Conservation (phyloP, 2,113 vertebrate species). For the Dermatemys mawii region DNA sequence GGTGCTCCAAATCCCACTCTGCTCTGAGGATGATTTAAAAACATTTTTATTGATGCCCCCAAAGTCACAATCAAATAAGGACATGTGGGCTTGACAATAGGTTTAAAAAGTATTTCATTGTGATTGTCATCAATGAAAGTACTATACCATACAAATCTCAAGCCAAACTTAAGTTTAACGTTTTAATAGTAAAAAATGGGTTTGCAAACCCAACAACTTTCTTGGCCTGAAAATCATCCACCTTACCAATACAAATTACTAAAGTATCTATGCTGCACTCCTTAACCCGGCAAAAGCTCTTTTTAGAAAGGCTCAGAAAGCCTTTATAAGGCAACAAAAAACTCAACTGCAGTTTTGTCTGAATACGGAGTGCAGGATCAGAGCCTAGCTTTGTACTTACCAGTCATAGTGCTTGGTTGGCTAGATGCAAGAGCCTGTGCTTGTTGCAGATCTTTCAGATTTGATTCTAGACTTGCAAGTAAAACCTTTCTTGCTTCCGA, state of each 20-base stretch:
- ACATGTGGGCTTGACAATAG: too few species aligned
- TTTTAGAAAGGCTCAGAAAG: not conserved
- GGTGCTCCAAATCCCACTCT: too few species aligned
- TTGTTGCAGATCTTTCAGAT: not conserved
- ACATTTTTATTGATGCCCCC: too few species aligned
- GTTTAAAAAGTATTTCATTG: too few species aligned
- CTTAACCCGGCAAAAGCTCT: not conserved
- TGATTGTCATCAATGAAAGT: too few species aligned
- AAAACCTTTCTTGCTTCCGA: not conserved
- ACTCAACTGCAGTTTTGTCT: not conserved
- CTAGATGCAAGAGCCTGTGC: not conserved
- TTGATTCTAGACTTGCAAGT: not conserved
- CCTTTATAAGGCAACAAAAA: not conserved
- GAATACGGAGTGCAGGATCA: not conserved
- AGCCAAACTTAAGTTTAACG: too few species aligned
- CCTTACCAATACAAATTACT: not conserved
- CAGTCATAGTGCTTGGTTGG: not conserved
- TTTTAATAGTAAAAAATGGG: too few species aligned
- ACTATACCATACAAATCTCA: too few species aligned
- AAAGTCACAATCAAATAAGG: too few species aligned
- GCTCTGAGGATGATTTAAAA: too few species aligned
- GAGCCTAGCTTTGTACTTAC: not conserved
- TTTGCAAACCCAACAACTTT: too few species aligned
- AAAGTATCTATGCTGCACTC: not conserved
- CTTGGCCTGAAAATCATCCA: too few species aligned